Evolutionary conservation across 2,113 vertebrate genomes (phyloP), one percentile per base, ranked within the genome.

Genomic region (cattle (Bos taurus)): DNA sequence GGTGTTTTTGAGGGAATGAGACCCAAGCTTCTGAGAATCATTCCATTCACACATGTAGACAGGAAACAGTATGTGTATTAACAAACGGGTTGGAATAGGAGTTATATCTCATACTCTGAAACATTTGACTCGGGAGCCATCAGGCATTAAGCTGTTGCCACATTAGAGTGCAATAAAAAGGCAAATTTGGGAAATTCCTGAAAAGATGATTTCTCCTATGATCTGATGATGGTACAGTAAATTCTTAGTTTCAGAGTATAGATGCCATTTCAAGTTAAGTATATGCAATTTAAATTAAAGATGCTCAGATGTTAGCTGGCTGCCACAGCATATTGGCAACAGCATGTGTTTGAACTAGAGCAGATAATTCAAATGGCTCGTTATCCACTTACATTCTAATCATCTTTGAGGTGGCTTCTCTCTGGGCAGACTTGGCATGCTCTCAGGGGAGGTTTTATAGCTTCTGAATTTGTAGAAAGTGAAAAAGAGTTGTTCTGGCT

Each of bases 221-320:
- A 98, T 98, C 97, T 96, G 98, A 97, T 98, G 98, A 98, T 98
- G 95, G 96, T 98, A 98, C 97, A 98, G 98, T 98, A 97, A 98
- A 98, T 98, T 97, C 98, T 98, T 97, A 98, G 98, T 98, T 98
- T 97, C 94, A 86, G 93, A 98, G 96, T 98, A 96, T 97, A 97
- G 97, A 98, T 98, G 98, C 98, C 98, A 98, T 98, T 98, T 98
- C 98, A 98, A 98, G 98, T 98, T 98, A 98, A 98, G 97, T 98
- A 98, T 98, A 98, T 98, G 98, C 98, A 98, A 98, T 98, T 98
- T 98, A 98, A 98, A 98, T 98, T 98, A 98, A 98, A 98, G 98
- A 98, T 98, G 98, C 98, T 98, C 98, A 98, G 98, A 98, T 97
- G 98, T 98, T 98, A 98, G 98, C 98, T 98, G 98, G 98, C 98